Base-by-base conservation (phyloP, 2,888 invertebrate genomes). In the Piscicola geometra region DNA sequence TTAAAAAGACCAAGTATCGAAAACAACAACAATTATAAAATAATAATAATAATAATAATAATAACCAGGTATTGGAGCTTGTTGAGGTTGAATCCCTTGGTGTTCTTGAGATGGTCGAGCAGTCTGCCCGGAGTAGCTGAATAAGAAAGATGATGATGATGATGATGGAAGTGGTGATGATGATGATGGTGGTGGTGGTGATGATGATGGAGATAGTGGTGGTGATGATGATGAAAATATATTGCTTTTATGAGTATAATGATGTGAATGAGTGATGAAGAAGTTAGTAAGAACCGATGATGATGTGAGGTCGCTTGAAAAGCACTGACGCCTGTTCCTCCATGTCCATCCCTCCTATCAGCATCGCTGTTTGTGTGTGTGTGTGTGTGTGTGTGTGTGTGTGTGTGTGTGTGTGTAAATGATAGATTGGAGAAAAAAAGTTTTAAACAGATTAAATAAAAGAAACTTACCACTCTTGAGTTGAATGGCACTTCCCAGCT, bases 291-390 rank as follows among this genome's bases (percentile, higher is more conserved):
- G 81, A 80, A 87, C 87, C 97, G 64, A 99, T 93, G 78, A 99
- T 90, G 81, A 99, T 91, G 84, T 99, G 99, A 0, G 99, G 99
- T 82, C 97, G 95, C 85, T 95, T 97, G 0, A 94, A 93, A 71
- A 99, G 86, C 81, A 91, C 89, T 77, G 97, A 86, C 0, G 94
- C 90, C 84, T 99, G 99, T 0, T 94, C 91, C 83, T 93, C 92
- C 94, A 97, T 97, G 83, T 99, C 98, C 90, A 98, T 94, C 0
- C 99, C 99, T 70, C 99, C 99, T 1, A 99, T 98, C 82, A 99
- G 91, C 0, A 98, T 97, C 75, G 91, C 93, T 86, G 80, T 75
- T 81, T n/a, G n/a, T n/a, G n/a, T n/a, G n/a, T n/a, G n/a, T n/a
- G n/a, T n/a, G n/a, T n/a, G n/a, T n/a, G n/a, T n/a, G n/a, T n/a